Conservation (phyloP, 2,888 invertebrate species). For the Campopleginae sp. region DNA sequence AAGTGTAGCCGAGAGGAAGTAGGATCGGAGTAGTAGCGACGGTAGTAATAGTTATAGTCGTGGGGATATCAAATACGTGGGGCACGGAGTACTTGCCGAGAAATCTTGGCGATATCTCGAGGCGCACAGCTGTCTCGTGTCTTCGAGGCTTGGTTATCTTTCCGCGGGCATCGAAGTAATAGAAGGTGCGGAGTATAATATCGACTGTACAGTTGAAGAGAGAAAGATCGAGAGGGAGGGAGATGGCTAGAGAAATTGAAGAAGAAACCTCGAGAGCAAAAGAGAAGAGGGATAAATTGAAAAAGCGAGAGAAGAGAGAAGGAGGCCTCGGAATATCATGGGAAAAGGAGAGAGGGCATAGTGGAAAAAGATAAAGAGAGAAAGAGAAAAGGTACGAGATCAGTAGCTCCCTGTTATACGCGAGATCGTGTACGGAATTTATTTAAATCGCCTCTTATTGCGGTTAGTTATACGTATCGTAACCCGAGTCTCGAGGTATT, state of each 20-base stretch:
- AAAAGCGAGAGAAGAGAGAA: slow-evolving; percentile 15
- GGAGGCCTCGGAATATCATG: slow-evolving; percentile 15
- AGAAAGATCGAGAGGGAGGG: slow-evolving; percentile 21
- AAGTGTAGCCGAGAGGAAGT: slow-evolving; percentile 19
- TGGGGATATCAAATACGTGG: slow-evolving; percentile 17
- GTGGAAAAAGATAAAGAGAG: slow-evolving; percentile 5
- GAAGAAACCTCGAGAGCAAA: neutral
- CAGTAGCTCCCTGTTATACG: slow-evolving; percentile 73
- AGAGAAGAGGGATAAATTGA: slow-evolving; percentile 2
- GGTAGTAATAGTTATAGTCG: slow-evolving; percentile 26
- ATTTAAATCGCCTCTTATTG: slow-evolving; percentile 75
- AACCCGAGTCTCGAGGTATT: slow-evolving; percentile 57
- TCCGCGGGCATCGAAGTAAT: slow-evolving; percentile 62
- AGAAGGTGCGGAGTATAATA: slow-evolving; percentile 66
- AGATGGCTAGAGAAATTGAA: neutral
- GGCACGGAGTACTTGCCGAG: slow-evolving; percentile 7
- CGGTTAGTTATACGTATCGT: slow-evolving; percentile 73
- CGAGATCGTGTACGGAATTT: slow-evolving; percentile 72
- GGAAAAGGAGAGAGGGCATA: neutral
- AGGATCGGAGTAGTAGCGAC: slow-evolving; percentile 1
- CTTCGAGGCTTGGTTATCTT: slow-evolving; percentile 57
- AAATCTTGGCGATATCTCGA: slow-evolving; percentile 49
- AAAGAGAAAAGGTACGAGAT: slow-evolving; percentile 52
- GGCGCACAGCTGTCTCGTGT: slow-evolving; percentile 38
- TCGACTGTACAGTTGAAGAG: slow-evolving; percentile 48